Evolutionary conservation across 2,113 vertebrate genomes (phyloP).

Genomic region (Festucalex cinctus): DNA sequence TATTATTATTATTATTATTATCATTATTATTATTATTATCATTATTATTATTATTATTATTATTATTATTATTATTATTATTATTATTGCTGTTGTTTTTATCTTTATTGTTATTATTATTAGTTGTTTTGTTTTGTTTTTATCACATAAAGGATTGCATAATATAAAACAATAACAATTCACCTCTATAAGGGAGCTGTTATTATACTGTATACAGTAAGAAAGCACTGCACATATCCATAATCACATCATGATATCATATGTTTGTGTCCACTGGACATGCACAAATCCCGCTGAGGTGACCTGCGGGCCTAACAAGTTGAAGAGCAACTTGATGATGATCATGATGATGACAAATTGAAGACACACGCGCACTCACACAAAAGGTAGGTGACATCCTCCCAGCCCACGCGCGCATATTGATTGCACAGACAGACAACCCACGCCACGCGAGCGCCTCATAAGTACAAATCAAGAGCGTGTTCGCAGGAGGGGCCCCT

Average conservation of each 20-base stretch:
- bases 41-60: no score
- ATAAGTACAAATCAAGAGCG: neutral
- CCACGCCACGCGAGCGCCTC: neutral
- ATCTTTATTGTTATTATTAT: neutral
- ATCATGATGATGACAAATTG: neutral
- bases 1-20: neutral
- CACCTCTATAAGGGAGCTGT: neutral
- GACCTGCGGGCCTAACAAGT: neutral
- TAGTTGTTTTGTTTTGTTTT: no score
- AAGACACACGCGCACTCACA: no score
- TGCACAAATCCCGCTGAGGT: neutral
- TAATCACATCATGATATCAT: neutral
- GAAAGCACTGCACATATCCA: neutral
- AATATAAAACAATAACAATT: no score
- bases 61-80: neutral
- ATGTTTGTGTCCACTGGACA: neutral
- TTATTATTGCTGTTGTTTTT: no score
- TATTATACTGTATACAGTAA: neutral
- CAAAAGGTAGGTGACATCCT: neutral
- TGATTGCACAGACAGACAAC: constrained; percentile 1
- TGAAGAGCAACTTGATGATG: neutral
- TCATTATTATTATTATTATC: neutral
- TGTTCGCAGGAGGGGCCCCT: neutral
- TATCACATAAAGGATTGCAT: no score
- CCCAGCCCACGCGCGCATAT: neutral